phyloP scores from a whole-genome alignment of 2,888 invertebrate species.

The Alitta virens region DNA sequence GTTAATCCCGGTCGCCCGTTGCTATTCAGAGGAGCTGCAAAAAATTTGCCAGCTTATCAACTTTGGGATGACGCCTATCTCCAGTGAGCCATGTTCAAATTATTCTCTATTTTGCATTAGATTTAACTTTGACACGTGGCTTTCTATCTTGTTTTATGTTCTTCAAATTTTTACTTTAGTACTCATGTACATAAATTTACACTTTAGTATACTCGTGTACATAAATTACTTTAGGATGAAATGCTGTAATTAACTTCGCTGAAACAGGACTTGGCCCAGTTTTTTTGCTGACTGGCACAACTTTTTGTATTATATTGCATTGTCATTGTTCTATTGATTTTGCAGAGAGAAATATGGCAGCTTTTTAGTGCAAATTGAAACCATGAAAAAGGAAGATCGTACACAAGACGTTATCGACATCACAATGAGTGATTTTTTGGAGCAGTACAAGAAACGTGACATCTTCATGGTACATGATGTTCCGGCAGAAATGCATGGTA shows the following conservation, averaged over 20 bases:
- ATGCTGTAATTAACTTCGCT: too few species aligned
- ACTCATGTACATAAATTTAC: too few species aligned
- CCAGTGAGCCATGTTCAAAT: too few species aligned
- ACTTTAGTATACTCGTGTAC: too few species aligned
- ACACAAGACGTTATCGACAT: not conserved
- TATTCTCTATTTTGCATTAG: too few species aligned
- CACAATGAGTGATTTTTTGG: constrained; percentile 6
- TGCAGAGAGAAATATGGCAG: constrained; percentile 9
- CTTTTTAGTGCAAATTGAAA: constrained; percentile 1
- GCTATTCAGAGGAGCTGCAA: constrained; percentile 40
- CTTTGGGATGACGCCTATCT: constrained; percentile 47
- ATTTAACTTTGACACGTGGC: too few species aligned
- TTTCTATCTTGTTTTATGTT: too few species aligned
- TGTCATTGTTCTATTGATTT: not conserved
- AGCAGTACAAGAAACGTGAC: not conserved
- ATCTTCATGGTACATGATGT: constrained; percentile 17
- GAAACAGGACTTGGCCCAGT: too few species aligned
- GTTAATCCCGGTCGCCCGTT: constrained; percentile 35
- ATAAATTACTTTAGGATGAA: too few species aligned
- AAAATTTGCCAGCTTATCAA: constrained; percentile 35
- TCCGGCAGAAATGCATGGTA: constrained; percentile 5
- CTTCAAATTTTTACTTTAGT: too few species aligned
- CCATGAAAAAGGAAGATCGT: constrained; percentile 9
- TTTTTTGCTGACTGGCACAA: too few species aligned
- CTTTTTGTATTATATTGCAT: too few species aligned